These are phyloP conservation scores for Gryon sp. DNA, from an alignment of 1,140 invertebrate species.

Conservation along the genomic window DNA sequence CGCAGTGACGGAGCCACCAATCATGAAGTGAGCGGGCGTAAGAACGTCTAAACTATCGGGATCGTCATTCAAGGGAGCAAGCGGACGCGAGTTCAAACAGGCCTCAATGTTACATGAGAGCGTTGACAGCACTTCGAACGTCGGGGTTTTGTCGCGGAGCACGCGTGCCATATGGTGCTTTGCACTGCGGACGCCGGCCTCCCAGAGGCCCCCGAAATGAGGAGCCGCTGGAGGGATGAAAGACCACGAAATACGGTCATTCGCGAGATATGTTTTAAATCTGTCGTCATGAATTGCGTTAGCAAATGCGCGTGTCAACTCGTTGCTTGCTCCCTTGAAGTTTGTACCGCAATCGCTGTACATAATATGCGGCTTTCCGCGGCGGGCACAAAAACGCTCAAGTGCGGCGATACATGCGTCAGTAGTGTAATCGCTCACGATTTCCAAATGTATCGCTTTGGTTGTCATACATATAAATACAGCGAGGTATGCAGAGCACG, in stretches of 20 bases:
- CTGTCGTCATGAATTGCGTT: not conserved
- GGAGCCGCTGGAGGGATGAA: not conserved
- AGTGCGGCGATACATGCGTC: slow-evolving; percentile 3
- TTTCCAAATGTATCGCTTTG: slow-evolving; percentile 12
- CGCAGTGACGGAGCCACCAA: not conserved
- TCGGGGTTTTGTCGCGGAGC: not conserved
- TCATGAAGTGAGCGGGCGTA: slow-evolving; percentile 32
- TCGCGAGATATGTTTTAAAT: not conserved
- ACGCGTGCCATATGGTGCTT: slow-evolving; percentile 2
- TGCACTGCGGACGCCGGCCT: too few species aligned
- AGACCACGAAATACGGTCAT: slow-evolving; percentile 1
- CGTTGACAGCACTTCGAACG: slow-evolving; percentile 10
- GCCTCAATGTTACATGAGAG: slow-evolving; percentile 9
- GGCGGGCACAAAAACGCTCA: slow-evolving; percentile 1
- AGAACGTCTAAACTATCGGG: slow-evolving; percentile 7
- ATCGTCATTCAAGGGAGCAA: not conserved
- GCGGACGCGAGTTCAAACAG: slow-evolving; percentile 2
- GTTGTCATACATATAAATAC: slow-evolving; percentile 30
- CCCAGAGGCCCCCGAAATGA: not conserved
- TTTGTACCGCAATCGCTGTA: slow-evolving; percentile 22
- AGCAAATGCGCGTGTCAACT: not conserved
- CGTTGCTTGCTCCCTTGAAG: slow-evolving; percentile 1
- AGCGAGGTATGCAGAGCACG: slow-evolving; percentile 10
- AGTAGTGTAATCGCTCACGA: slow-evolving; percentile 11
- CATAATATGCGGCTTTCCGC: not conserved